Conservation (phyloP, 2,888 invertebrate species). For the Hedychridium roseum region DNA sequence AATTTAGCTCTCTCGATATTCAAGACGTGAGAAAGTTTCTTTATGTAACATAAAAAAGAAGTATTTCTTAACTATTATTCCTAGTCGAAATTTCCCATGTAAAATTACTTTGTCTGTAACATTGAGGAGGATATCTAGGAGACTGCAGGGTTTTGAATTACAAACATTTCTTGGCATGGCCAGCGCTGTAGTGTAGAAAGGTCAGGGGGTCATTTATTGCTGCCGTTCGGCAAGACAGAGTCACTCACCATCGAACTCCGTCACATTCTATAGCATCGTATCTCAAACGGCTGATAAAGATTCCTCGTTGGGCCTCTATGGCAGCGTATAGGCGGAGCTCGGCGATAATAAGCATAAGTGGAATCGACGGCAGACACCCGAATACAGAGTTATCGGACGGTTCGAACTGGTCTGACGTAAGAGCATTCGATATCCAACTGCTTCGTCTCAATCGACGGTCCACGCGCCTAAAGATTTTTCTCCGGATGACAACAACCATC, state of each 20-base stretch:
- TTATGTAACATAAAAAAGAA: too few species aligned
- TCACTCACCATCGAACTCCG: slow-evolving; percentile 22
- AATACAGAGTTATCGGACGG: slow-evolving; percentile 21
- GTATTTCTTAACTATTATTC: too few species aligned
- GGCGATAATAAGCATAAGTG: slow-evolving; percentile 23
- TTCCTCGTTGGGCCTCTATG: slow-evolving; percentile 26
- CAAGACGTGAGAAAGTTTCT: too few species aligned
- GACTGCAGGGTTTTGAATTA: too few species aligned
- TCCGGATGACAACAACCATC: too few species aligned
- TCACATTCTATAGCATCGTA: slow-evolving; percentile 9
- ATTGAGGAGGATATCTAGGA: too few species aligned
- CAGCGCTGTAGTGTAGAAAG: slow-evolving; percentile 28
- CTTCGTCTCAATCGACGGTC: slow-evolving; percentile 19
- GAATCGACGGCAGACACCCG: slow-evolving; percentile 6
- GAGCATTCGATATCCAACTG: slow-evolving; percentile 22
- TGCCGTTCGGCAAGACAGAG: slow-evolving; percentile 37
- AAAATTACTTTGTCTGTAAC: too few species aligned
- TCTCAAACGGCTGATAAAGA: slow-evolving; percentile 45
- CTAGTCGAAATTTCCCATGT: too few species aligned
- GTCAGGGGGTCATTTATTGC: slow-evolving; percentile 45
- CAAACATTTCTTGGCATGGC: too few species aligned
- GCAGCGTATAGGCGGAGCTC: slow-evolving; percentile 16
- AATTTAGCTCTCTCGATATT: too few species aligned
- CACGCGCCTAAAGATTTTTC: slow-evolving; percentile 26
- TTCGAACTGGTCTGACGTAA: slow-evolving; percentile 28